Evolutionary conservation across 2,888 invertebrate species (phyloP).

Genomic region (Andrena bucephala): DNA sequence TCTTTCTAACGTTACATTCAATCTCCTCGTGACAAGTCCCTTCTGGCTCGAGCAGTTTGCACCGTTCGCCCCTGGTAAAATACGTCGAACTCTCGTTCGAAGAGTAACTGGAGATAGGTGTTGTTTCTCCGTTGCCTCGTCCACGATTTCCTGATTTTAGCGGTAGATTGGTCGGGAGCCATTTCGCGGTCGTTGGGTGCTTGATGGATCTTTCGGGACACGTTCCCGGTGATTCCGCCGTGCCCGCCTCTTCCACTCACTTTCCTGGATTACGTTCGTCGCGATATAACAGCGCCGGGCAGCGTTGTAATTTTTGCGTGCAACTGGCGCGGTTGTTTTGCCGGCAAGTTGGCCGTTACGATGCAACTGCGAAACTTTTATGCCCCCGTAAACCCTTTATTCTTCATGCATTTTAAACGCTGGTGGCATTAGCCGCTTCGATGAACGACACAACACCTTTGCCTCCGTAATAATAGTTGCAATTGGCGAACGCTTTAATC

Average conservation of each 20-base stretch:
- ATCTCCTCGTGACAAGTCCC: slow-evolving; percentile 13
- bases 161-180: slow-evolving; percentile 71
- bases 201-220: slow-evolving; percentile 74
- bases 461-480: neutral
- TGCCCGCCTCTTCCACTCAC: slow-evolving; percentile 10
- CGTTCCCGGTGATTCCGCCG: slow-evolving; percentile 51
- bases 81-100: slow-evolving; percentile 34
- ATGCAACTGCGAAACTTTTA: slow-evolving; percentile 39
- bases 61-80: slow-evolving; percentile 26
- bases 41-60: slow-evolving; percentile 25
- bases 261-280: slow-evolving; percentile 37
- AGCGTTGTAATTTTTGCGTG: slow-evolving; percentile 47
- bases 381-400: slow-evolving; percentile 38
- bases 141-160: slow-evolving; percentile 70
- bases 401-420: slow-evolving; percentile 29
- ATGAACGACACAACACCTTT: neutral
- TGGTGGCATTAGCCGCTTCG: slow-evolving; percentile 7
- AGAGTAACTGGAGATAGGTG: slow-evolving; percentile 38
- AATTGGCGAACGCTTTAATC: neutral
- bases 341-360: slow-evolving; percentile 17
- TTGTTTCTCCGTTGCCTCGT: slow-evolving; percentile 57
- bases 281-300: slow-evolving; percentile 8
- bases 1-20: slow-evolving; percentile 44
- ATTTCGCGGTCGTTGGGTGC: slow-evolving; percentile 71
- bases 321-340: neutral